phyloP scores from a whole-genome alignment of 2,888 invertebrate genomes.

The Elegia similella region DNA sequence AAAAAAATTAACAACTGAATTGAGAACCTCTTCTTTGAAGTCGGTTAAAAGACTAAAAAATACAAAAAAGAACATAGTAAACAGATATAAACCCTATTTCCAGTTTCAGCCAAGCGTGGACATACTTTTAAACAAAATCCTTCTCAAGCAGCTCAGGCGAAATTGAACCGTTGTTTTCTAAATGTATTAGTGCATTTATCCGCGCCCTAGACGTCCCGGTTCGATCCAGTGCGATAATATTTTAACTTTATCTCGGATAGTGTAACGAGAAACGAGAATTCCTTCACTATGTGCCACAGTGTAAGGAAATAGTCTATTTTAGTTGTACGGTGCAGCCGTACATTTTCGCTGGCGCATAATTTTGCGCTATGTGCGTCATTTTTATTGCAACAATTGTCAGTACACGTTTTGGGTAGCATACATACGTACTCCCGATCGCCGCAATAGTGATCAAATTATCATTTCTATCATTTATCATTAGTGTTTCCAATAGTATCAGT shows the following conservation, averaged over 20 bases:
- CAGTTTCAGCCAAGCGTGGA: neutral
- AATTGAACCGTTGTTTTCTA: conserved; percentile 73
- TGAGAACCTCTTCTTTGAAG: too few relatives aligned
- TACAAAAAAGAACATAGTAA: neutral
- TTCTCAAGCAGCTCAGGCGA: conserved; percentile 18
- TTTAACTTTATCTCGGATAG: conserved; percentile 73
- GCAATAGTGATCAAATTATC: too few relatives aligned
- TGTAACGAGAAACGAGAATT: conserved; percentile 47
- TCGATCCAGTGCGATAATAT: conserved; percentile 73
- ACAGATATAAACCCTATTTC: neutral
- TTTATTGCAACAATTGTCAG: too few relatives aligned
- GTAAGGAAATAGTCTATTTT: conserved; percentile 37
- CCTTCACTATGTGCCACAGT: conserved; percentile 14
- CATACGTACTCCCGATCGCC: too few relatives aligned
- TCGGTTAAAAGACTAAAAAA: too few relatives aligned
- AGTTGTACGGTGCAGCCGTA: too few relatives aligned
- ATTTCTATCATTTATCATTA: too few relatives aligned
- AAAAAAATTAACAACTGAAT: too few relatives aligned
- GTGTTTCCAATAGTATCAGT: too few relatives aligned
- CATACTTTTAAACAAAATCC: conserved; percentile 8
- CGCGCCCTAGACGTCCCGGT: conserved; percentile 57
- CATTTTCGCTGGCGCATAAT: too few relatives aligned
- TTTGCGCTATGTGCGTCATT: too few relatives aligned
- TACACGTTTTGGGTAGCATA: too few relatives aligned
- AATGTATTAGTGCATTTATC: conserved; percentile 75